Evolutionary conservation across 23 tunicate genomes (phyloP).

Genomic region (Styela plicata): DNA sequence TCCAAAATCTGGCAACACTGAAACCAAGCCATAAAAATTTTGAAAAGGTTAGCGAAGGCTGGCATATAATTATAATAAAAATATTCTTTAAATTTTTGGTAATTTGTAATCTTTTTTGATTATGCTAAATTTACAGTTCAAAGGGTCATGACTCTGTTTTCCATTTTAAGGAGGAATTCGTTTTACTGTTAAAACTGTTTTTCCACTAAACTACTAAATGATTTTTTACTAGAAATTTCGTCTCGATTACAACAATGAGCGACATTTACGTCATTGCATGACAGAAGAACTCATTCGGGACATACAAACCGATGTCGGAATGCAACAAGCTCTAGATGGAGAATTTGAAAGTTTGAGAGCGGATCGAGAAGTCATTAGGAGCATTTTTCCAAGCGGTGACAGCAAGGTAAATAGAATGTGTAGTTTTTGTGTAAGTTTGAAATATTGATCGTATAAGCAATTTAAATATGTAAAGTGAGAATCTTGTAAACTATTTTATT

Average conservation of each 20-base stretch:
- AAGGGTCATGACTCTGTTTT: too few species aligned
- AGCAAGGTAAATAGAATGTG: slow-evolving; percentile 60
- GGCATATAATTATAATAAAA: too few species aligned
- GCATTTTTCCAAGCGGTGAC: slow-evolving; percentile 93
- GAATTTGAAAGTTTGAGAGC: slow-evolving; percentile 81
- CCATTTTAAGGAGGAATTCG: too few species aligned
- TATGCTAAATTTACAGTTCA: too few species aligned
- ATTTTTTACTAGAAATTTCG: slow-evolving; percentile 67
- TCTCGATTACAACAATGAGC: slow-evolving; percentile 86
- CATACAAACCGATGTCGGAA: slow-evolving; percentile 84
- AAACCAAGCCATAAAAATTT: slow-evolving; percentile 89
- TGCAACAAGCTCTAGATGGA: slow-evolving; percentile 76
- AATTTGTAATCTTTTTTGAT: too few species aligned
- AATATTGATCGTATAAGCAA: too few species aligned
- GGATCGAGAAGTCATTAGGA: slow-evolving; percentile 87
- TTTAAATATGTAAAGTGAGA: too few species aligned
- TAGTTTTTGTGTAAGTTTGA: too few species aligned
- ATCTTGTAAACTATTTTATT: too few species aligned
- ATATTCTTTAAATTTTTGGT: too few species aligned
- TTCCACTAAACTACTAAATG: too few species aligned
- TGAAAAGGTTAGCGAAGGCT: slow-evolving; percentile 58
- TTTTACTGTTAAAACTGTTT: too few species aligned
- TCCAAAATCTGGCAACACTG: slow-evolving; percentile 90
- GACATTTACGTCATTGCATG: slow-evolving; percentile 76
- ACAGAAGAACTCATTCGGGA: slow-evolving; percentile 84